Evolutionary conservation across 1,140 invertebrate species (phyloP).

Genomic region (Eurosta solidaginis): DNA sequence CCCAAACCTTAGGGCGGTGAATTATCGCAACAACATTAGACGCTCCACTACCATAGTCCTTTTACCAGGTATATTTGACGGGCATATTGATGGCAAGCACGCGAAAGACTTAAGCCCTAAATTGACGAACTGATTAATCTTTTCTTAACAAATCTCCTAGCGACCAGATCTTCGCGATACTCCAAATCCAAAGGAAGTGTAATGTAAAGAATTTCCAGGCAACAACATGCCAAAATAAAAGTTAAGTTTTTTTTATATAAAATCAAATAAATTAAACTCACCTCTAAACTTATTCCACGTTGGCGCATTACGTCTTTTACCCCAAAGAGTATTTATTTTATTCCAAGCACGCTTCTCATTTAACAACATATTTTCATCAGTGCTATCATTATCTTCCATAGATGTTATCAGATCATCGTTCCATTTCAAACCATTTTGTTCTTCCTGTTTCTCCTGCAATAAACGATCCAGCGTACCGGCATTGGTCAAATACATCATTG

Average conservation of each 20-base stretch:
- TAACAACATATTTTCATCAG: constrained; percentile 9
- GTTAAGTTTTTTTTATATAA: neutral
- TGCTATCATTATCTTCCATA: neutral
- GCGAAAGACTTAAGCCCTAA: no score
- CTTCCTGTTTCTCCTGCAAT: constrained; percentile 6
- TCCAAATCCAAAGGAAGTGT: neutral
- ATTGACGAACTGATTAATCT: no score
- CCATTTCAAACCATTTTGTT: neutral
- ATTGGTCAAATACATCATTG: constrained; percentile 30
- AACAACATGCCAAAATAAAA: neutral
- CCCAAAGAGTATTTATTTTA: constrained; percentile 68
- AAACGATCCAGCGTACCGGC: constrained; percentile 14
- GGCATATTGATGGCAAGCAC: no score
- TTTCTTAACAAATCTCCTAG: neutral
- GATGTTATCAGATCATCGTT: neutral
- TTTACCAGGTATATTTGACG: no score
- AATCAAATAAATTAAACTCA: constrained; percentile 40
- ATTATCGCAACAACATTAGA: no score
- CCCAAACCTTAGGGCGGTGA: no score
- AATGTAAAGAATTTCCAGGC: neutral
- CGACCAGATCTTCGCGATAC: no score
- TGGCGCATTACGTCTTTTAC: constrained; percentile 65
- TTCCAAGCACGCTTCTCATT: constrained; percentile 68
- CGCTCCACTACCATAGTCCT: no score
- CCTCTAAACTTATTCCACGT: constrained; percentile 67